Evolutionary conservation across 2,113 vertebrate genomes (phyloP).

Genomic region (Ameiurus melas): DNA sequence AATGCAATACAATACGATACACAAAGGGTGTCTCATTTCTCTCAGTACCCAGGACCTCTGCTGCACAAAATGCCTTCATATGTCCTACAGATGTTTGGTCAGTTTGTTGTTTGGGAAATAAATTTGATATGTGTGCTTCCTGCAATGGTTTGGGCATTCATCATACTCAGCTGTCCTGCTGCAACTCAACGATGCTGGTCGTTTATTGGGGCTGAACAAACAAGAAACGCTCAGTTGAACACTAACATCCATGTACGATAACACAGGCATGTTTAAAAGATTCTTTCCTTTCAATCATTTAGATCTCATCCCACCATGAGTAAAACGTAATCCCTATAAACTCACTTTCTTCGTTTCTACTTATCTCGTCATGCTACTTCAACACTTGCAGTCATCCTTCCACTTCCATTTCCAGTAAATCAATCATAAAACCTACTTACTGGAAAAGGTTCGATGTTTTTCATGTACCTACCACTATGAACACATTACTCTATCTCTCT

Average conservation of each 20-base stretch:
- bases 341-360: constrained; percentile 52
- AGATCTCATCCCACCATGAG: constrained; percentile 60
- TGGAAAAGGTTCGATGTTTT: background rate
- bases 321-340: constrained; percentile 54
- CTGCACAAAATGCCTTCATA: constrained; percentile 58
- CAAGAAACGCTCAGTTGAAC: constrained; percentile 1
- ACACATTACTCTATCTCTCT: constrained; percentile 16
- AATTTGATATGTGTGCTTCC: constrained; percentile 18
- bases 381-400: constrained; percentile 46
- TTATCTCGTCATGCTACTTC: constrained; percentile 36
- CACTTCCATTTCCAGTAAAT: constrained; percentile 34
- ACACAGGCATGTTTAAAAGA: constrained; percentile 4
- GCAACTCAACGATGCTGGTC: constrained; percentile 21
- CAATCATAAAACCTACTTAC: constrained; percentile 19
- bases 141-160: constrained; percentile 16
- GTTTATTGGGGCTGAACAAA: constrained; percentile 15
- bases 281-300: constrained; percentile 40
- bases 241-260: background rate
- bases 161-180: constrained; percentile 32
- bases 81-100: constrained; percentile 62
- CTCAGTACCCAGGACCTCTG: constrained; percentile 69
- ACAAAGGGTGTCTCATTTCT: constrained; percentile 66
- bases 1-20: constrained; percentile 74
- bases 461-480: constrained; percentile 36
- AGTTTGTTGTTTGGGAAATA: constrained; percentile 51